Evolutionary conservation across 2,113 vertebrate genomes (phyloP).

Genomic region (Callospermophilus lateralis): DNA sequence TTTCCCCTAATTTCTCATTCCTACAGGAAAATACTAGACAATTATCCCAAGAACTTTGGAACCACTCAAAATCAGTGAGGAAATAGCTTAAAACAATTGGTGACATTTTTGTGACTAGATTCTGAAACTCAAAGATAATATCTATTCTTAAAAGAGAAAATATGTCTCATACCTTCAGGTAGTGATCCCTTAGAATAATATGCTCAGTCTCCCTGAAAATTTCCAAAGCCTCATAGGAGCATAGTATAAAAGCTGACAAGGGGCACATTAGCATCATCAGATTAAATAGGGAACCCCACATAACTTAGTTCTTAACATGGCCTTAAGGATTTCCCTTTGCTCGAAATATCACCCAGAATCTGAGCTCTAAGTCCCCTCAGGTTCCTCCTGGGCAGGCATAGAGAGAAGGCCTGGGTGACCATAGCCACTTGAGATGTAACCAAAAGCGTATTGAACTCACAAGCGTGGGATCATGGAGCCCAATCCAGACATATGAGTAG

Average conservation of each 20-base stretch:
- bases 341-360: not conserved
- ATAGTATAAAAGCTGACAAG: not conserved
- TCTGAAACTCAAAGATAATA: not conserved
- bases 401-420: not conserved
- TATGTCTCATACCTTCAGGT: not conserved
- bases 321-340: not conserved
- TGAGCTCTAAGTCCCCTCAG: not conserved
- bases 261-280: not conserved
- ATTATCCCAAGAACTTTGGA: not conserved
- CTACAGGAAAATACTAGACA: not conserved
- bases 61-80: too few relatives aligned
- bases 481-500: not conserved
- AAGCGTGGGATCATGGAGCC: conserved; percentile 46
- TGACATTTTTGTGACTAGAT: too few relatives aligned
- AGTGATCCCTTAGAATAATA: not conserved
- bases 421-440: not conserved
- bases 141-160: not conserved
- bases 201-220: not conserved
- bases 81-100: too few relatives aligned
- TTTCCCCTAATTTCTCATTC: not conserved
- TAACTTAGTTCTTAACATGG: not conserved
- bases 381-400: not conserved
- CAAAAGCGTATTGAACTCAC: not conserved
- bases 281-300: not conserved
- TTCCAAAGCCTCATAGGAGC: not conserved